Evolutionary conservation across 2,113 vertebrate species (phyloP), one percentile per base, ranked within the genome.

Genomic region (Zosterops hypoxanthus): DNA sequence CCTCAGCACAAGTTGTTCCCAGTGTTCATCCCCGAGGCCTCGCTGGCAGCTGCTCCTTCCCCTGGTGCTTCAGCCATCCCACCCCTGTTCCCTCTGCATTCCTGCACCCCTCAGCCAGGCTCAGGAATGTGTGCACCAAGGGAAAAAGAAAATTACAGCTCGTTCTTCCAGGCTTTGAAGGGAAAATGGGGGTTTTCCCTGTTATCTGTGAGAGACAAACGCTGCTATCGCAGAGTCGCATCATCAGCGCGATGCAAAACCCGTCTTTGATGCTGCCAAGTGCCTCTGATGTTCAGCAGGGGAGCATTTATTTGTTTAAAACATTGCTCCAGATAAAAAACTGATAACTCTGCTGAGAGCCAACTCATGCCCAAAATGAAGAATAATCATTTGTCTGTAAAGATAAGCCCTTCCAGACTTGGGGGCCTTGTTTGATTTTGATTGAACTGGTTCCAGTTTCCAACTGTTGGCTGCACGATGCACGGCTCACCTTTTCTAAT

Each of bases 231-330:
- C 5, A 5, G 61, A 52, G 77, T 6, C 6, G 17, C 34, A n/a
- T 7, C 92, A 15, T 13, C 75, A 47, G 47, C 12, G 7, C 46
- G 6, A n/a, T 36, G 75, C n/a, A 85, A 56, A 96, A 66, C 1
- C 10, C 4, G 46, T 1, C 73, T 80, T 75, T 91, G 76, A 70
- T 84, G 91, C 68, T 68, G 78, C 80, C 77, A 49, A 69, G 79
- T 76, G 77, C 73, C 73, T 97, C 92, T 71, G 83, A 90, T 83
- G 60, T 92, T 60, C 95, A 85, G 77, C 87, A 33, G 14, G 46
- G 49, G 68, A 77, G 50, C 46, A 55, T 91, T 97, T 89, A 95
- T 95, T 96, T 95, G 88, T 96, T 94, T 96, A 91, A 96, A 96
- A 88, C 92, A 75, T 92, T 82, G 81, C 79, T 96, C 71, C 92